Evolutionary conservation across 2,797 vertebrate species (phyloP), one percentile per base, ranked within the genome.

Genomic region (Lagorchestes hirsutus): DNA sequence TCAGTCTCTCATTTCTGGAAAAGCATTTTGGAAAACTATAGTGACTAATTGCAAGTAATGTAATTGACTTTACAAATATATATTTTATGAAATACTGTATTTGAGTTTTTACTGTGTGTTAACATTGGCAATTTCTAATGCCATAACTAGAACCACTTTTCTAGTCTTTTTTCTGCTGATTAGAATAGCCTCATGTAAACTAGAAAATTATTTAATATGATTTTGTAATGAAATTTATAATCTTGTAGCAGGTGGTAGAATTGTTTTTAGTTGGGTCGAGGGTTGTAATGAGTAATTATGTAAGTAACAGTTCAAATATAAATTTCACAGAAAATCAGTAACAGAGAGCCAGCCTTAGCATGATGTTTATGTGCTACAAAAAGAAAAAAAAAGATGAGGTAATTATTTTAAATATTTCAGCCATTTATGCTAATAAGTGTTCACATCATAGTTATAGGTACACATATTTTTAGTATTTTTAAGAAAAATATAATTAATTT

Each of bases 1-100:
- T 94, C 18, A 94, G 16, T 92, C 13, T 92, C 91, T 12, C 24
- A 0, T 93, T 93, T 92, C 56, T 92, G 62, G 57, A 59, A 93
- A 97, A 95, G 95, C 34, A 96, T 93, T 82, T 91, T 74, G 82
- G 93, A 28, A 96, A 94, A 87, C 34, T 29, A 82, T n/a, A 93
- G 18, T 95, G n/a, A 92, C 4, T 18, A 24, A 55, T 91, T 94
- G 46, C 92, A 96, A 55, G 27, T 91, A 90, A 95, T 93, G 93
- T 93, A 90, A 74, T 92, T 95, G 93, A 93, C 54, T 96, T 97
- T 93, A 31, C 94, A 74, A 90, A 50, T 92, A n/a, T 59, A 40
- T 58, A 93, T 97, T 96, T 93, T 5, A 16, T 46, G 22, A 40
- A 82, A n/a, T 58, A 55, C n/a, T 94, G 82, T 52, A 29, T 8